Evolutionary conservation across 2,888 invertebrate genomes (phyloP).

Genomic region (Sesamia inferens): DNA sequence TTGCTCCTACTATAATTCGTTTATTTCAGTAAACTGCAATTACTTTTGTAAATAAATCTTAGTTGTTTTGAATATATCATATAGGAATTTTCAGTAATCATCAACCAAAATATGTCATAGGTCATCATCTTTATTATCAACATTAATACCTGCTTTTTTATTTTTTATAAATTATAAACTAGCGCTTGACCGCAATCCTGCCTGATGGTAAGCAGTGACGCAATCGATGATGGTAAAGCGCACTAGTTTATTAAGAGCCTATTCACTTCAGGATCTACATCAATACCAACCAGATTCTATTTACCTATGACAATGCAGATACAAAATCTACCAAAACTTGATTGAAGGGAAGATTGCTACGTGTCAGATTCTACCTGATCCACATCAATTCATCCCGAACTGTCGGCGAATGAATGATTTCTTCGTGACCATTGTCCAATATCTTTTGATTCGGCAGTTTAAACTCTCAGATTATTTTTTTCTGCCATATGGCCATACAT

Average conservation of each 20-base stretch:
- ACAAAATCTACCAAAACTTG: conserved; percentile 64
- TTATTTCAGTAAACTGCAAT: not conserved
- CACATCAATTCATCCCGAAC: conserved; percentile 79
- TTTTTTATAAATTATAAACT: no score
- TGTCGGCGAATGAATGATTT: conserved; percentile 76
- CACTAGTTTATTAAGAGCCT: no score
- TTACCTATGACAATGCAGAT: conserved; percentile 52
- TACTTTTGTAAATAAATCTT: not conserved
- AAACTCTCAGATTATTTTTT: conserved; percentile 75
- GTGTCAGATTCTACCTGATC: conserved; percentile 86
- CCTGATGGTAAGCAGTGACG: no score
- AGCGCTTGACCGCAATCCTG: no score
- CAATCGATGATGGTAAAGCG: no score
- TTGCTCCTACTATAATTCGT: not conserved
- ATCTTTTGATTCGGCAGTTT: conserved; percentile 84
- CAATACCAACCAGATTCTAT: conserved; percentile 15
- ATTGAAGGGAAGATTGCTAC: conserved; percentile 82
- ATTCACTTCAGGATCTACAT: not conserved
- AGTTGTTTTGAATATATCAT: not conserved
- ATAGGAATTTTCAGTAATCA: not conserved
- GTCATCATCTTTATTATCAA: not conserved
- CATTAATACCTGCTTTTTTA: not conserved
- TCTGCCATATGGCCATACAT: conserved; percentile 74
- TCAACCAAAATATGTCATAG: not conserved
- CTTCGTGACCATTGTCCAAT: conserved; percentile 89